These are phyloP conservation scores for Acinonyx jubatus DNA, from an alignment of 2,113 vertebrate species.

Conservation along the genomic window DNA sequence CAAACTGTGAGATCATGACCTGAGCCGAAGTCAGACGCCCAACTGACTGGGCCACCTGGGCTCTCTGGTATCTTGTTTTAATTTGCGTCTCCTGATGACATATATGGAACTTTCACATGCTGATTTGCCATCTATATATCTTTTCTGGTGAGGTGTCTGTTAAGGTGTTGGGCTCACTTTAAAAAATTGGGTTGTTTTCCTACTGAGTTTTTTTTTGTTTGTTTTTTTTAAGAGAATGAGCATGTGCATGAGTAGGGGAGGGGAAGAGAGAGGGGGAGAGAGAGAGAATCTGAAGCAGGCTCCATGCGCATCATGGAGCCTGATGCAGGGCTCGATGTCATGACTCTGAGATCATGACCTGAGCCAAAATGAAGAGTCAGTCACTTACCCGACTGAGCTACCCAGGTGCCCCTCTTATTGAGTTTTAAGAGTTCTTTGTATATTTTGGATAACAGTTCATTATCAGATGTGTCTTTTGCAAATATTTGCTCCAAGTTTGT, in stretches of 20 bases:
- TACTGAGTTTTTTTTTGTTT: not conserved
- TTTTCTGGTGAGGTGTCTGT: not conserved
- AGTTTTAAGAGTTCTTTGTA: not conserved
- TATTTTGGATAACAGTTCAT: not conserved
- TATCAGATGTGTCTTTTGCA: not conserved
- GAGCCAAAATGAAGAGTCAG: no score
- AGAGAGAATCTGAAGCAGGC: no score
- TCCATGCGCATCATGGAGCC: no score
- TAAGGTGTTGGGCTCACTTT: not conserved
- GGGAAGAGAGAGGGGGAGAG: no score
- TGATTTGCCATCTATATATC: not conserved
- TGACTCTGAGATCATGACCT: no score
- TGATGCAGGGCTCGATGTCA: no score
- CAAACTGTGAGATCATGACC: no score
- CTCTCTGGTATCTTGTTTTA: not conserved
- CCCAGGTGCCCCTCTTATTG: not conserved
- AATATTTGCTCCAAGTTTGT: not conserved
- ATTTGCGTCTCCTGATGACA: not conserved
- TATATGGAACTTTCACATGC: not conserved
- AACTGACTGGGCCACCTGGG: no score
- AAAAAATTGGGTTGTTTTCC: not conserved
- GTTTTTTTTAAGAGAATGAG: no score
- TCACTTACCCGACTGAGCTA: no score
- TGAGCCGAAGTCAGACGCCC: no score
- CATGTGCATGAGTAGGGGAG: no score